These are phyloP conservation scores for Seriola dumerili DNA, from an alignment of 2,113 vertebrate species.

Conservation along the genomic window DNA sequence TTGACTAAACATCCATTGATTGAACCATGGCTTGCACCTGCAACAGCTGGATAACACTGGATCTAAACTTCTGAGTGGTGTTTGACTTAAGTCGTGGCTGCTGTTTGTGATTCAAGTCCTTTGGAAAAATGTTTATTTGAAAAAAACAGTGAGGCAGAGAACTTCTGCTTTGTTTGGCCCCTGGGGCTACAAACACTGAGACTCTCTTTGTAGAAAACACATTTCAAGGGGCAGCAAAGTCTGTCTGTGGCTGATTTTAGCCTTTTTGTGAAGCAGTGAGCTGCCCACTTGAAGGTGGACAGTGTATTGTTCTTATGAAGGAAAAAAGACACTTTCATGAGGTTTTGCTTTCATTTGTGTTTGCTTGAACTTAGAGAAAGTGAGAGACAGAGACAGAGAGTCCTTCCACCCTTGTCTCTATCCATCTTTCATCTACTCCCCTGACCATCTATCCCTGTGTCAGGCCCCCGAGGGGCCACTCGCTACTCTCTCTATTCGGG, in stretches of 20 bases:
- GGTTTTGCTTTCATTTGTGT: constrained; percentile 56
- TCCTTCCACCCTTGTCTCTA: constrained; percentile 2
- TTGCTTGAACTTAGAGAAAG: constrained; percentile 36
- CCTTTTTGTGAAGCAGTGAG: constrained; percentile 42
- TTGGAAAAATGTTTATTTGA: constrained; percentile 81
- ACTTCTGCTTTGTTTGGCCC: constrained; percentile 65
- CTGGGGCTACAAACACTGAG: constrained; percentile 56
- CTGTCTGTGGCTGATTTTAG: constrained; percentile 49
- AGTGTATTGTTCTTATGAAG: constrained; percentile 52
- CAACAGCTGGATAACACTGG: constrained; percentile 67
- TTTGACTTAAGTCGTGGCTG: constrained; percentile 77
- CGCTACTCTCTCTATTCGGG: constrained; percentile 41
- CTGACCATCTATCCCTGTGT: constrained; percentile 51
- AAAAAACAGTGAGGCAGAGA: constrained; percentile 62
- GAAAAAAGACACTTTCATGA: constrained; percentile 55
- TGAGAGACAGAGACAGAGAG: constrained; percentile 28
- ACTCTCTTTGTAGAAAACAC: constrained; percentile 56
- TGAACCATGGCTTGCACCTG: constrained; percentile 76
- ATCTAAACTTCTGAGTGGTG: constrained; percentile 69
- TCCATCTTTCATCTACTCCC: constrained; percentile 53
- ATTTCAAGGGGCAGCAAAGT: constrained; percentile 58
- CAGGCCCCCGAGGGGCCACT: constrained; percentile 39
- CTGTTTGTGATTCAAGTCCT: constrained; percentile 80
- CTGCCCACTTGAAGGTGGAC: constrained; percentile 54
- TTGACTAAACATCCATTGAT: constrained; percentile 73